These are phyloP conservation scores for Sphaerophoria taeniata DNA, from an alignment of 2,888 invertebrate genomes.

Conservation along the genomic window DNA sequence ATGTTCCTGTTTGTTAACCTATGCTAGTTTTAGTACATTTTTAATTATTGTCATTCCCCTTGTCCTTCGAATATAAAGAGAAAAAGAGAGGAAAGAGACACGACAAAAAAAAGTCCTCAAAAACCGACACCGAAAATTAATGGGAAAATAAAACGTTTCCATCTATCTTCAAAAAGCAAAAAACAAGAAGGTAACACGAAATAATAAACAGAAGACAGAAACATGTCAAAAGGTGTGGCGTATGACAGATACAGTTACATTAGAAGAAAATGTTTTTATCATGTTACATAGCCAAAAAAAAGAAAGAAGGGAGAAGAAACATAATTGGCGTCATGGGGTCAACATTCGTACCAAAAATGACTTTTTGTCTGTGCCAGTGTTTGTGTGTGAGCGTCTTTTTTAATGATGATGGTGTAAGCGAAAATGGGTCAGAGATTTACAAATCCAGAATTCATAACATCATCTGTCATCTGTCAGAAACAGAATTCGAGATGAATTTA, in stretches of 20 bases:
- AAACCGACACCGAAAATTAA: conserved; percentile 9
- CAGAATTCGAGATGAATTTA: conserved; percentile 1
- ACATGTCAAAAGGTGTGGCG: conserved; percentile 51
- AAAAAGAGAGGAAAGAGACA: neutral
- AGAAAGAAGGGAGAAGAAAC: conserved; percentile 3
- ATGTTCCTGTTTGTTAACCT: too few species aligned
- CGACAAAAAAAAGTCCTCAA: neutral
- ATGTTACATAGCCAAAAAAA: conserved; percentile 13
- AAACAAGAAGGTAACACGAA: neutral
- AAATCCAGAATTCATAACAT: conserved; percentile 21
- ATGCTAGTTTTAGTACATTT: too few species aligned
- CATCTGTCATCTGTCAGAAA: conserved; percentile 11
- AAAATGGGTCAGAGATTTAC: conserved; percentile 7
- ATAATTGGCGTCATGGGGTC: conserved; percentile 32
- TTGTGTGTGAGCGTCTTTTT: neutral
- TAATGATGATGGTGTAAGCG: neutral
- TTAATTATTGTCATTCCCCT: neutral
- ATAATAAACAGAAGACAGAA: conserved; percentile 1
- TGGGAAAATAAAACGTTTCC: conserved; percentile 49
- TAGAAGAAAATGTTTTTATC: conserved; percentile 1
- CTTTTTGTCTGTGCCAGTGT: neutral
- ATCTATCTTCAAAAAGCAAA: conserved; percentile 3
- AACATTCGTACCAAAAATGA: neutral
- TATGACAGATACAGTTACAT: conserved; percentile 2
- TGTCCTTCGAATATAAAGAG: conserved; percentile 24